Base-by-base conservation (phyloP, 1,140 invertebrate species). In the Sinella curviseta region DNA sequence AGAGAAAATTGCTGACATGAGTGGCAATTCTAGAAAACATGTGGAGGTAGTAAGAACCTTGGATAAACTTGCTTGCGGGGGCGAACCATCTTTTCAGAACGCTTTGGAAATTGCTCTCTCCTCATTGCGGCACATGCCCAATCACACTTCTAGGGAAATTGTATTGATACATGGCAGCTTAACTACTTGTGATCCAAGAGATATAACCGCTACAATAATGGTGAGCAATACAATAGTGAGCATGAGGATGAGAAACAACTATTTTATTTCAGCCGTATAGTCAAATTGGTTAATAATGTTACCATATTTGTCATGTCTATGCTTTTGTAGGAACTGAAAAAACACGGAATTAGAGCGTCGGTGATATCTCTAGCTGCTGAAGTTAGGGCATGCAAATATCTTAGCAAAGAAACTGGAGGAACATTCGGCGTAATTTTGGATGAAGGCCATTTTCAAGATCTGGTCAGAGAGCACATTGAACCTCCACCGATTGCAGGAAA, bases 291-390 rank as follows among this genome's bases (percentile, higher is more conserved):
- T 48, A 8, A 48, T 48, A 48, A n/a, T 28, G 4, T 70, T 28
- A 70, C 12, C n/a, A 48, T 48, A 12, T 48, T 48, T 48, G 39
- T 8, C 8, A 20, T 8, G 8, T 48, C 60, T 35, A 75, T 39
- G n/a, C n/a, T n/a, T n/a, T n/a, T 73, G 1, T 82, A 89, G 88
- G 79, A 81, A 12, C 70, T 91, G 55, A 88, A 89, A 78, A 86
- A 87, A 26, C 83, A 86, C 36, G 89, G 89, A 81, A 91, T 98
- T 35, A 89, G 96, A 73, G 97, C 95, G 87, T 99, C 96, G 33
- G 93, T 99, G 0, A 96, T 99, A 84, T 95, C 95, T 36, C 87
- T 99, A 30, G 93, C 95, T 26, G 97, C 97, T n/a, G 97, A 99
- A 89, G 92, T 99, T 1, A 90, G 93, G 82, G 92, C 99, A 26